Conservation (phyloP, 2,888 invertebrate species). For the Philereme transversata region DNA sequence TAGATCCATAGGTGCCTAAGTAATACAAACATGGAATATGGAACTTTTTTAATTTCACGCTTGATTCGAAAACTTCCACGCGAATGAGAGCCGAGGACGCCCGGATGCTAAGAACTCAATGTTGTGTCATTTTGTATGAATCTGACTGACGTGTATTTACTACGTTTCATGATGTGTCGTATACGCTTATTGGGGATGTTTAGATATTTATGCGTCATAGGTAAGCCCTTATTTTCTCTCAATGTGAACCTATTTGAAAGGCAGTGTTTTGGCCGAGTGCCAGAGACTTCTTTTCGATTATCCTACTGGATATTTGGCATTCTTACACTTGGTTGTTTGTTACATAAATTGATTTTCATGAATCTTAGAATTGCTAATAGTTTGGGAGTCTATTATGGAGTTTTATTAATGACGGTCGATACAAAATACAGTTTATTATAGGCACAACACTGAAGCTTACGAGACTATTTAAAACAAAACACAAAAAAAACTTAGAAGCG, state of each 20-base stretch:
- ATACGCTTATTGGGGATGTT: constrained; percentile 12
- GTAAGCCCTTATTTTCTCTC: constrained; percentile 19
- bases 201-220: constrained; percentile 19
- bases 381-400: no score
- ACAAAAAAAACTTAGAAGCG: no score
- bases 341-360: no score
- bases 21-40: constrained; percentile 53
- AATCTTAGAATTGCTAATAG: no score
- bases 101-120: constrained; percentile 53
- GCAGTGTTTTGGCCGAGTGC: constrained; percentile 32
- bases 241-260: constrained; percentile 24
- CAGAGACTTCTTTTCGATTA: constrained; percentile 32
- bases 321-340: constrained; percentile 10
- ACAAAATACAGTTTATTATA: no score
- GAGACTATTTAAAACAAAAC: no score
- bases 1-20: constrained; percentile 49
- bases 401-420: no score
- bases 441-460: no score
- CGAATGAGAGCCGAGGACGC: constrained; percentile 45
- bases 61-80: constrained; percentile 67
- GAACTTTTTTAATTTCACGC: constrained; percentile 81
- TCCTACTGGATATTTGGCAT: constrained; percentile 20
- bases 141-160: constrained; percentile 19
- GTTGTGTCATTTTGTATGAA: constrained; percentile 44
- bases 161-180: constrained; percentile 16